These are phyloP conservation scores for Pogonognathellus flavescens DNA, from an alignment of 1,140 invertebrate species.

Conservation along the genomic window DNA sequence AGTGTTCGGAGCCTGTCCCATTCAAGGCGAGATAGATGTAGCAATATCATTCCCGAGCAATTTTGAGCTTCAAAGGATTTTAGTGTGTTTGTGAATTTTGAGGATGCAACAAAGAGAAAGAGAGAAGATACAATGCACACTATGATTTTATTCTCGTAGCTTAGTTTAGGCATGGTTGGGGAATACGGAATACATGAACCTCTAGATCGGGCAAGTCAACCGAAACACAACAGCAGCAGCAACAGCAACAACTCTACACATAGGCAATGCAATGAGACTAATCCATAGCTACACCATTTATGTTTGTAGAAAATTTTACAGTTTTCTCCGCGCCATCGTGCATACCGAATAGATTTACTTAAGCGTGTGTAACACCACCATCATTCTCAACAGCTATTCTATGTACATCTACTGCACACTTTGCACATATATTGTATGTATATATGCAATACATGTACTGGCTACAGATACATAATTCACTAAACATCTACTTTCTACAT, in stretches of 20 bases:
- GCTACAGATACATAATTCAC: too few relatives aligned
- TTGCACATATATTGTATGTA: too few relatives aligned
- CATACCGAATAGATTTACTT: slow-evolving; percentile 18
- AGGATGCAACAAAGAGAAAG: background rate
- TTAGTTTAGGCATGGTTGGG: background rate
- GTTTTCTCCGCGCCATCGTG: background rate
- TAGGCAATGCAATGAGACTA: background rate
- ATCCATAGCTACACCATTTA: background rate
- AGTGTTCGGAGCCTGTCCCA: background rate
- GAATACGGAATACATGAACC: background rate
- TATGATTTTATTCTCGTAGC: background rate
- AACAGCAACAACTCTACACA: background rate
- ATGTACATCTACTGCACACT: too few relatives aligned
- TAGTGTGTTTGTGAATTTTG: slow-evolving; percentile 3
- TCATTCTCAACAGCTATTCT: too few relatives aligned
- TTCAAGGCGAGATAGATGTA: background rate
- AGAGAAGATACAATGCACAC: slow-evolving; percentile 3
- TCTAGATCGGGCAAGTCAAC: background rate
- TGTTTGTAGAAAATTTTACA: background rate
- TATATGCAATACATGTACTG: too few relatives aligned
- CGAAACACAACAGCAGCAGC: slow-evolving; percentile 18
- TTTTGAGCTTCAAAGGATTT: slow-evolving; percentile 47
- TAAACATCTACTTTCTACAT: too few relatives aligned
- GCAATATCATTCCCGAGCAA: background rate
- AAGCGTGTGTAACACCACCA: background rate